Conservation (phyloP, 2,113 vertebrate species). For the Anarhynchus alexandrinus region DNA sequence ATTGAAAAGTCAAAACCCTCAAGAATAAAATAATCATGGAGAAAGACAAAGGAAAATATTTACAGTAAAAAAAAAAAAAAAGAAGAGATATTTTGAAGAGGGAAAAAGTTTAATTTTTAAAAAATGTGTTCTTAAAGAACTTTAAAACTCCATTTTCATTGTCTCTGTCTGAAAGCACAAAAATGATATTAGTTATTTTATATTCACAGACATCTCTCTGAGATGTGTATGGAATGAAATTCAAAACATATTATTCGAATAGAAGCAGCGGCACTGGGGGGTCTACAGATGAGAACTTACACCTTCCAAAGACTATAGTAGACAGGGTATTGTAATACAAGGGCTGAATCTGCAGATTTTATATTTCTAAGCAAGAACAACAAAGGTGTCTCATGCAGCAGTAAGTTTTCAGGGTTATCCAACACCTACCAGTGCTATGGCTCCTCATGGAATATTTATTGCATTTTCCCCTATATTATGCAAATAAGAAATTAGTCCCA, state of each 20-base stretch:
- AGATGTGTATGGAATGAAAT: not conserved
- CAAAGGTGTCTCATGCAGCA: not conserved
- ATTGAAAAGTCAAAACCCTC: not conserved
- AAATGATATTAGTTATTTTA: not conserved
- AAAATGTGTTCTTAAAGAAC: not conserved
- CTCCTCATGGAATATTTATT: not conserved
- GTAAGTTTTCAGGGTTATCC: not conserved
- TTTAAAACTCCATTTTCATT: not conserved
- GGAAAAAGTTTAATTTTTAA: not conserved
- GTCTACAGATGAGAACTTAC: not conserved
- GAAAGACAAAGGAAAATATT: not conserved
- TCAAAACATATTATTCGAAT: not conserved
- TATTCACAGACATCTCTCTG: not conserved
- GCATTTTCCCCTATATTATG: rapidly evolving
- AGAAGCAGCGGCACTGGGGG: not conserved
- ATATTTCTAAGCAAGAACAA: not conserved
- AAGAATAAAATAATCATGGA: not conserved
- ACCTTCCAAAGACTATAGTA: not conserved
- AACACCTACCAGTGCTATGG: not conserved
- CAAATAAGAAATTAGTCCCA: not conserved
- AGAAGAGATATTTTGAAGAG: not conserved
- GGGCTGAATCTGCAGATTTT: not conserved
- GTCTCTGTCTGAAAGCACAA: not conserved
- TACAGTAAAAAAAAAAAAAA: not conserved
- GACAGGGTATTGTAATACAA: not conserved